These are phyloP conservation scores for Nephrocerus scutellatus DNA, from an alignment of 2,888 invertebrate species.

Conservation along the genomic window DNA sequence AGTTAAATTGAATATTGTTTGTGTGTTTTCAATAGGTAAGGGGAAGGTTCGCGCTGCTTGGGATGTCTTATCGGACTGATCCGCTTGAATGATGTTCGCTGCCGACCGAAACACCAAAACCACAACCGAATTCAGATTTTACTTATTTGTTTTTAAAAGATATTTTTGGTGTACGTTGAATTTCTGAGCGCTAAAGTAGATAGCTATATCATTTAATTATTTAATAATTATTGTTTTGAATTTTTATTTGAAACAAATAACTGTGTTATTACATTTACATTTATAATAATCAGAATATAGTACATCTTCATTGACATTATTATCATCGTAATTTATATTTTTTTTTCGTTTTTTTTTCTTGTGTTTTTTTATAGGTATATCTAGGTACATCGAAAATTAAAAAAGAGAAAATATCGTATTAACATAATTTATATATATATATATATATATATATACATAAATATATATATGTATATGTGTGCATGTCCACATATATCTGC, in stretches of 20 bases:
- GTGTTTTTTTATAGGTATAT: constrained; percentile 27
- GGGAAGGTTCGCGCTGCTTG: too few species aligned
- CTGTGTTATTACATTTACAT: constrained; percentile 44
- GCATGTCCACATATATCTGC: constrained; percentile 18
- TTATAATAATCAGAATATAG: constrained; percentile 21
- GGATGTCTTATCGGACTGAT: too few species aligned
- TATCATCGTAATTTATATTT: not conserved
- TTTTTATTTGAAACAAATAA: constrained; percentile 48
- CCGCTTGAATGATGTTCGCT: too few species aligned
- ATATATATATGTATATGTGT: constrained; percentile 23
- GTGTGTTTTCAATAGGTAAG: too few species aligned
- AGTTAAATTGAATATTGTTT: too few species aligned
- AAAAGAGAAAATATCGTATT: constrained; percentile 25
- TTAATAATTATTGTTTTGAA: too few species aligned
- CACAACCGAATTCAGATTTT: too few species aligned
- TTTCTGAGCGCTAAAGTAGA: too few species aligned
- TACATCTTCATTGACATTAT: not conserved
- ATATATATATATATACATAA: constrained; percentile 24
- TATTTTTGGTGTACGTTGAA: too few species aligned
- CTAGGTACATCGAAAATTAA: constrained; percentile 28
- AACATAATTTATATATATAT: constrained; percentile 38
- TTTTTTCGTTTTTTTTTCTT: constrained; percentile 21
- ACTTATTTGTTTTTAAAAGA: too few species aligned
- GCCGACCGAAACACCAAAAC: too few species aligned
- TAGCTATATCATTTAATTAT: too few species aligned